Base-by-base conservation (phyloP, 2,888 invertebrate species). In the Mamestra brassicae region DNA sequence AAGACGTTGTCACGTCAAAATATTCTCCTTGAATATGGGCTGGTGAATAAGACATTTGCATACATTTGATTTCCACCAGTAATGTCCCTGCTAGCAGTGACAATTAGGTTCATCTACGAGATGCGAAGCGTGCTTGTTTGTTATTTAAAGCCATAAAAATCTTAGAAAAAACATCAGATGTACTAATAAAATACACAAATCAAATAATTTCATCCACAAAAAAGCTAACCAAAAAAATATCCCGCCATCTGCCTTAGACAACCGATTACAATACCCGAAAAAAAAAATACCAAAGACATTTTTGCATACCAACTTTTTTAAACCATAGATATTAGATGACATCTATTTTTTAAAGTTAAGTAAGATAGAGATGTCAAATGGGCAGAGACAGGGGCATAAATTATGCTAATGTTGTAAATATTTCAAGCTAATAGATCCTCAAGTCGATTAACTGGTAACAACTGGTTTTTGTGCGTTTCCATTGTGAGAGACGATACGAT, bases 361-460 rank as follows among this genome's bases (percentile, higher is more conserved):
- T 75, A 79, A 89, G 91, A 94, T 93, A 90, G 90, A 94, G 93
- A 85, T 88, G 90, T 94, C 91, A 78, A 84, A 89, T 84, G 83
- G 74, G 74, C 67, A 76, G 75, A 78, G 88, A 89, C 88, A 86
- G 88, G 84, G 84, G 85, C 88, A 95, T 95, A 92, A 91, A 88
- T 94, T 92, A 94, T 89, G 86, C 79, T 95, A 95, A 95, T 94
- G 94, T 84, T 82, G 85, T 79, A 88, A 89, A 95, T 95, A 95
- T 93, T 90, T 95, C 93, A 95, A 92, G 87, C 90, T 94, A 93
- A 94, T 95, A 94, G 93, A 91, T 90, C 87, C 80, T 76, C 68
- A 81, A 76, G 81, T 76, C 86, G 91, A 92, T 92, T 90, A 91
- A 88, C 81, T 78, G 78, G 76, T 65, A 64, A 42, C 11, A 76